Percentiles rank a stretch among this genome's conserved stretches.
Conservation (phyloP, 2,888 invertebrate genomes). For the Phoronis australis region DNA sequence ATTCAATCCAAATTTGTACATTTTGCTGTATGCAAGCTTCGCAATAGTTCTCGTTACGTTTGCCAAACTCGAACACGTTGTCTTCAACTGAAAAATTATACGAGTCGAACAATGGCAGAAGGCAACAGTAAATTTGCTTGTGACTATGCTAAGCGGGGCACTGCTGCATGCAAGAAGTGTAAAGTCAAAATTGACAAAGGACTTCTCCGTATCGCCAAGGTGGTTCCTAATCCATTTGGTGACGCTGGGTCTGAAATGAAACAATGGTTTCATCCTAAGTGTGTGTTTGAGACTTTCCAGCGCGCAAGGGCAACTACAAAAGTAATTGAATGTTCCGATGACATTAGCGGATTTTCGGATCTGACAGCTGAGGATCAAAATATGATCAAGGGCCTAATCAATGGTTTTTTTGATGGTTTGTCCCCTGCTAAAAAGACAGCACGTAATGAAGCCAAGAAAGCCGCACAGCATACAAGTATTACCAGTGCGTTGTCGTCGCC, state of each 20-base stretch:
- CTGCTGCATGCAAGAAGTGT: slow-evolving; percentile 81
- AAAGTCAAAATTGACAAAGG: slow-evolving; percentile 72
- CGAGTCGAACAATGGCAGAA: too few relatives aligned
- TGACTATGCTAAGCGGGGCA: slow-evolving; percentile 75
- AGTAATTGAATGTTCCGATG: slow-evolving; percentile 72
- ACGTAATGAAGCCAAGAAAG: too few relatives aligned
- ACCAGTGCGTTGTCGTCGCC: slow-evolving; percentile 11
- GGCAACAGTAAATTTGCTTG: slow-evolving; percentile 58
- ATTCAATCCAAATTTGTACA: too few relatives aligned
- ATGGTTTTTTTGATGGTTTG: too few relatives aligned
- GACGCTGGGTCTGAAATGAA: slow-evolving; percentile 72
- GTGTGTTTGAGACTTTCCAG: slow-evolving; percentile 72
- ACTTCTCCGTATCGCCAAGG: slow-evolving; percentile 69
- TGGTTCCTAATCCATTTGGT: slow-evolving; percentile 72
- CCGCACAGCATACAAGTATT: slow-evolving; percentile 9
- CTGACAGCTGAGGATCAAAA: slow-evolving; percentile 66
- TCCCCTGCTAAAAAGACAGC: too few relatives aligned
- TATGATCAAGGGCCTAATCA: slow-evolving; percentile 61
- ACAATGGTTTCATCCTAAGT: slow-evolving; percentile 72
- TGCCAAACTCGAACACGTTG: too few relatives aligned
- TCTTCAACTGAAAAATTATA: too few relatives aligned
- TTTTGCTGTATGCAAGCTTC: too few relatives aligned
- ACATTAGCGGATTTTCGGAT: slow-evolving; percentile 71
- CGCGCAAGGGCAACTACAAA: slow-evolving; percentile 77
- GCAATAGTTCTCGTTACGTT: too few relatives aligned